Evolutionary conservation across 2,888 invertebrate genomes (phyloP).

Genomic region (Tillus elongatus): DNA sequence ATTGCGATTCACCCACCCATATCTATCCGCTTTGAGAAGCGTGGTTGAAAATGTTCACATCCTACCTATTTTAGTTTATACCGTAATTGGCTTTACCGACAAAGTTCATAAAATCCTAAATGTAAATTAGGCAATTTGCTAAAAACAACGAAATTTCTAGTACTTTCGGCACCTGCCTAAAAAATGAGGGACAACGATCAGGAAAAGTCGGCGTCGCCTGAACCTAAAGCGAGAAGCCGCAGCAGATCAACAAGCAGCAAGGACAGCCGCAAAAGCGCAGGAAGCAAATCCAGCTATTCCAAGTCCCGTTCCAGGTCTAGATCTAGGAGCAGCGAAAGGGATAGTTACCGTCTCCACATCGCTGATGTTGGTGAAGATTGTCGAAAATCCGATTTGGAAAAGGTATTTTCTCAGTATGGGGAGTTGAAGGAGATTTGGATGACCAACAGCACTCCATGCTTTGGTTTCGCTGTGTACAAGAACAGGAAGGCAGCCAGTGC

Average conservation of each 20-base stretch:
- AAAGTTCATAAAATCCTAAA: no score
- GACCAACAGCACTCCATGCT: slow-evolving; percentile 50
- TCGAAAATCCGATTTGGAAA: slow-evolving; percentile 46
- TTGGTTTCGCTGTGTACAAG: slow-evolving; percentile 52
- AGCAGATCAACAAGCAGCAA: slow-evolving; percentile 35
- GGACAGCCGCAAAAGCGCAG: slow-evolving; percentile 27
- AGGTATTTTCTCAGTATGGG: slow-evolving; percentile 47
- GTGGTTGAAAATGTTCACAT: no score
- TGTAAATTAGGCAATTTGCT: no score
- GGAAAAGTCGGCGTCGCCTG: slow-evolving; percentile 25
- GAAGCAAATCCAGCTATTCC: slow-evolving; percentile 32
- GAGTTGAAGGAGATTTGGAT: slow-evolving; percentile 49
- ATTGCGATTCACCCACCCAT: no score
- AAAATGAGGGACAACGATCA: slow-evolving; percentile 34
- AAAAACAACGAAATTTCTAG: no score
- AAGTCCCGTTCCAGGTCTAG: slow-evolving; percentile 37
- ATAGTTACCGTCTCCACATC: slow-evolving; percentile 44
- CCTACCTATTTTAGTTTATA: no score
- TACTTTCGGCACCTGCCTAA: no score
- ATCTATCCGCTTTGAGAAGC: no score
- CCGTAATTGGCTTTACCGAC: no score
- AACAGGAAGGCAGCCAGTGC: slow-evolving; percentile 46
- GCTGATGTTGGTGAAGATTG: slow-evolving; percentile 48
- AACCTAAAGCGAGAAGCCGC: slow-evolving; percentile 28
- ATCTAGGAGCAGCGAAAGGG: slow-evolving; percentile 37